These are phyloP conservation scores for Schizothorax lantsangensis DNA, from an alignment of 2,797 vertebrate genomes.

Conservation along the genomic window DNA sequence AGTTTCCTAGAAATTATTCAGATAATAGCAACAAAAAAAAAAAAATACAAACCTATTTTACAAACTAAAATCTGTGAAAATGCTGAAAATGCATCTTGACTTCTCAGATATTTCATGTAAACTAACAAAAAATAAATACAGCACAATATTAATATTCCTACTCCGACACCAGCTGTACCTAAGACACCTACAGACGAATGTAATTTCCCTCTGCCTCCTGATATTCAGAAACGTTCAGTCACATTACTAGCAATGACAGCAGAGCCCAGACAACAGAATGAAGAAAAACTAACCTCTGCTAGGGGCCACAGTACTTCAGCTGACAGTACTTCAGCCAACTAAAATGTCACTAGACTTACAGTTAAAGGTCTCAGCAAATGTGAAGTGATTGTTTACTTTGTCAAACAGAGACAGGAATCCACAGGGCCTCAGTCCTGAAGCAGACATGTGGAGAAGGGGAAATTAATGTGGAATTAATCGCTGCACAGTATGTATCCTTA, in stretches of 20 bases:
- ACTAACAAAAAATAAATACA: neutral
- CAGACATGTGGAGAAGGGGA: neutral
- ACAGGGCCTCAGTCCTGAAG: slow-evolving; percentile 1
- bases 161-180: neutral
- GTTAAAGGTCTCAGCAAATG: slow-evolving; percentile 50
- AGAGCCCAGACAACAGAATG: slow-evolving; percentile 28
- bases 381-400: slow-evolving; percentile 47
- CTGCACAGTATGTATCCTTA: neutral
- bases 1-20: neutral
- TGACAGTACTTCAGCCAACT: slow-evolving; percentile 31
- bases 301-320: slow-evolving; percentile 29
- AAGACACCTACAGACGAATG: neutral
- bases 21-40: neutral
- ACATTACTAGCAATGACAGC: slow-evolving; percentile 42
- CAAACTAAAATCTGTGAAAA: neutral
- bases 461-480: neutral
- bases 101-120: neutral
- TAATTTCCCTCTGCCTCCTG: slow-evolving; percentile 18
- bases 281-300: slow-evolving; percentile 42
- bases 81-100: too few species aligned
- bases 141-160: neutral
- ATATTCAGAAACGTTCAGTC: slow-evolving; percentile 39
- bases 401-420: slow-evolving; percentile 19
- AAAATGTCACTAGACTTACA: slow-evolving; percentile 53
- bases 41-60: neutral